These are phyloP conservation scores for Orchesellides sinensis DNA, from an alignment of 2,888 invertebrate genomes.

Conservation along the genomic window DNA sequence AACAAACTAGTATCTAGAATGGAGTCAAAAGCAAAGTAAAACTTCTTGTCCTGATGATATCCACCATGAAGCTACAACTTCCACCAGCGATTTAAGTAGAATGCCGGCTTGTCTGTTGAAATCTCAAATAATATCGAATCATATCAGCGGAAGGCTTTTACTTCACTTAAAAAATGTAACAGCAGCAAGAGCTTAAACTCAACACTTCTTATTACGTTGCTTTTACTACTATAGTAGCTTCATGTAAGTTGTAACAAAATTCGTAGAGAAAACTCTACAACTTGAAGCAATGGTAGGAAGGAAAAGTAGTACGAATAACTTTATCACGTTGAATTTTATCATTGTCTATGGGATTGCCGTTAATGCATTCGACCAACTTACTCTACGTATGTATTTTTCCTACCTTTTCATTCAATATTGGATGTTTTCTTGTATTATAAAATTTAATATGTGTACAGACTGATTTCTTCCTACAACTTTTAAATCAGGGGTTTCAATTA, in stretches of 20 bases:
- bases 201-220: background rate
- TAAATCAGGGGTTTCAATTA: no score
- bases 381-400: background rate
- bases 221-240: no score
- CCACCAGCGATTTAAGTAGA: background rate
- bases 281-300: background rate
- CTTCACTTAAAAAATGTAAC: constrained; percentile 14
- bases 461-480: no score
- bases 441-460: no score
- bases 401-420: no score
- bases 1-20: background rate
- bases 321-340: constrained; percentile 12
- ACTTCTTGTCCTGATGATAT: constrained; percentile 30
- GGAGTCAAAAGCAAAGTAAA: constrained; percentile 10
- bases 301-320: background rate
- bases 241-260: no score
- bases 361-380: no score
- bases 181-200: background rate
- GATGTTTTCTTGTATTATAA: no score
- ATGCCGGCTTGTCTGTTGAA: constrained; percentile 12
- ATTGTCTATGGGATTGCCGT: no score
- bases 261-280: constrained; percentile 11
- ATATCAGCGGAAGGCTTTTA: background rate
- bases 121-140: constrained; percentile 22
- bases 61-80: constrained; percentile 19